Conservation (phyloP, 2,888 invertebrate genomes). For the Mythimna lalbum region DNA sequence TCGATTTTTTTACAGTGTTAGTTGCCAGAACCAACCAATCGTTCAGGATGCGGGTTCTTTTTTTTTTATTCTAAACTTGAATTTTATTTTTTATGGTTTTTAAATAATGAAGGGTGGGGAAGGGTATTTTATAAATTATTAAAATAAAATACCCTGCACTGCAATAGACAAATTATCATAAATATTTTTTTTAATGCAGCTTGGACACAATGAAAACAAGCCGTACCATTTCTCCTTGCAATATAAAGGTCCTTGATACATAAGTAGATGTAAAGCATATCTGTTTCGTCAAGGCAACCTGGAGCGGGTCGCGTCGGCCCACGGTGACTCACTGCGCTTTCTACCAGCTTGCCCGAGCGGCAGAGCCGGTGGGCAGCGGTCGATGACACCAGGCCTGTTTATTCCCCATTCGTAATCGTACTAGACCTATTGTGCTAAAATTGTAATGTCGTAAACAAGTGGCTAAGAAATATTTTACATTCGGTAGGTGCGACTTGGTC, state of each 20-base stretch:
- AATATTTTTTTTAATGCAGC: neutral
- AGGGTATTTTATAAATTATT: no score
- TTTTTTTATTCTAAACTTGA: no score
- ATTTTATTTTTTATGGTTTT: no score
- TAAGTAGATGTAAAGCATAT: slow-evolving; percentile 21
- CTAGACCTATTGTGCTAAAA: slow-evolving; percentile 65
- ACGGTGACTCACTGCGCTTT: slow-evolving; percentile 77
- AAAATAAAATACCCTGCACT: neutral
- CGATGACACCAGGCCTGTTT: slow-evolving; percentile 68
- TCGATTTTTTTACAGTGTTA: neutral
- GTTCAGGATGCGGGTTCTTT: neutral
- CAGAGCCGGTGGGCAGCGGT: slow-evolving; percentile 66
- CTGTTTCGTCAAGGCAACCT: slow-evolving; percentile 71
- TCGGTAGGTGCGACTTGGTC: slow-evolving; percentile 29
- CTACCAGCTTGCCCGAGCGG: slow-evolving; percentile 62
- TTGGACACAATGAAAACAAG: neutral
- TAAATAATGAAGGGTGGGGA: no score
- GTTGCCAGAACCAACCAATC: neutral
- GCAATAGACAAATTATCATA: neutral
- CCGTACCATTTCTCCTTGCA: slow-evolving; percentile 10
- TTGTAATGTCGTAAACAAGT: slow-evolving; percentile 46
- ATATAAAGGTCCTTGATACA: slow-evolving; percentile 38
- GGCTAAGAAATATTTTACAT: slow-evolving; percentile 43
- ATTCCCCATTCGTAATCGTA: slow-evolving; percentile 60
- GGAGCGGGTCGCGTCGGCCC: slow-evolving; percentile 65